Evolutionary conservation across 2,113 vertebrate genomes (phyloP).

Genomic region (Gorilla gorilla): DNA sequence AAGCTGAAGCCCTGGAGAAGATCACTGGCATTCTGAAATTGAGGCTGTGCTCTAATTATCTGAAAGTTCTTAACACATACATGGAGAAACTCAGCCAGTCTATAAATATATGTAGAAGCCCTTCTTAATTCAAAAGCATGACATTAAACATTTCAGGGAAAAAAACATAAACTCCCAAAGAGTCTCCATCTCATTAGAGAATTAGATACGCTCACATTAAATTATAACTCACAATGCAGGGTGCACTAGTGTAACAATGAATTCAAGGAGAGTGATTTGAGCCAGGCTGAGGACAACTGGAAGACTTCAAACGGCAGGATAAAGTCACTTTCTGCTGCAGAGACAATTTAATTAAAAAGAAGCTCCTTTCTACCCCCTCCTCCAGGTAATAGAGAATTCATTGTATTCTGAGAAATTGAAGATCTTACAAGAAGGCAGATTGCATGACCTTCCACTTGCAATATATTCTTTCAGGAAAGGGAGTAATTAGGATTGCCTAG

Average conservation of each 20-base stretch:
- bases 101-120: neutral
- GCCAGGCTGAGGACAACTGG: neutral
- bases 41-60: neutral
- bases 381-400: slow-evolving; percentile 73
- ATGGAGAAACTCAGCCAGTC: neutral
- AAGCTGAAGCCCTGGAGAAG: neutral
- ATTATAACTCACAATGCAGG: neutral
- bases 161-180: slow-evolving; percentile 5
- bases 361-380: slow-evolving; percentile 18
- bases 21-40: neutral
- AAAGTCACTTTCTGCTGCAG: slow-evolving; percentile 50
- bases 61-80: neutral
- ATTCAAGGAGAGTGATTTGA: neutral
- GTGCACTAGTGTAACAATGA: neutral
- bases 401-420: slow-evolving; percentile 58
- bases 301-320: neutral
- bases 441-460: slow-evolving; percentile 53
- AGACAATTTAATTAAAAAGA: slow-evolving; percentile 73
- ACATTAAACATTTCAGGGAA: neutral
- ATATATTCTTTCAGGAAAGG: slow-evolving; percentile 63
- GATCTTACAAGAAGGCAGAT: slow-evolving; percentile 25
- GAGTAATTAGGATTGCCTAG: slow-evolving; percentile 31
- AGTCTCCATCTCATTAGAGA: neutral
- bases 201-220: neutral
- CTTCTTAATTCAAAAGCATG: slow-evolving; percentile 12